A percentile compares a stretch with the other conserved stretches of the same genome.
These are phyloP conservation scores for Phyllotreta cruciferae DNA, from an alignment of 2,888 invertebrate species.

Conservation along the genomic window DNA sequence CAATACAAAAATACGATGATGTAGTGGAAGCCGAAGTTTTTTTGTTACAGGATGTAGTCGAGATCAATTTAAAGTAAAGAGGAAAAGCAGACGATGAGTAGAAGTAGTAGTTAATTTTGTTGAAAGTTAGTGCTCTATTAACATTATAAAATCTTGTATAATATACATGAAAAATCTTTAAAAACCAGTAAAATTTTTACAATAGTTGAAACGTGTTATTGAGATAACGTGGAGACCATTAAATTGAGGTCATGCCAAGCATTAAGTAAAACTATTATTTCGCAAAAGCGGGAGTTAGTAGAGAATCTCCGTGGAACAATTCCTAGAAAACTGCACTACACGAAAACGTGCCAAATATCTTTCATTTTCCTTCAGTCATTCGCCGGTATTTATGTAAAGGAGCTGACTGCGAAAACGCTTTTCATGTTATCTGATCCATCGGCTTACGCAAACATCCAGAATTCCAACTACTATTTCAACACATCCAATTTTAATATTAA, in stretches of 20 bases:
- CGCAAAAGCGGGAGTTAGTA: not conserved
- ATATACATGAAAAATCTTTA: not conserved
- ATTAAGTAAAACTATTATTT: not conserved
- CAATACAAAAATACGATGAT: no score
- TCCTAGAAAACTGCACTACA: conserved; percentile 8
- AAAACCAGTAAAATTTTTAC: not conserved
- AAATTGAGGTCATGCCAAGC: no score
- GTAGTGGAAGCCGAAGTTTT: no score
- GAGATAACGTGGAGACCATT: no score
- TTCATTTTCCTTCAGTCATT: conserved; percentile 17
- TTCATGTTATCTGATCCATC: conserved; percentile 10
- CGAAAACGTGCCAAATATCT: conserved; percentile 14
- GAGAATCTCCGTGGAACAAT: not conserved
- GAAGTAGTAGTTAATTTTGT: no score
- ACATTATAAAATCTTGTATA: not conserved
- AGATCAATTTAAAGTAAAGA: no score
- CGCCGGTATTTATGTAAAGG: conserved; percentile 11
- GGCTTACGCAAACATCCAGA: conserved; percentile 6
- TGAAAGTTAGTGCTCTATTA: no score
- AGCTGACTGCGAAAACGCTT: conserved; percentile 8
- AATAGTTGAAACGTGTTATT: not conserved
- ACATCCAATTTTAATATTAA: conserved; percentile 13
- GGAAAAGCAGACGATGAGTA: no score
- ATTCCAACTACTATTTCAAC: conserved; percentile 15
- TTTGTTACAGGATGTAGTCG: no score